Percentiles rank a stretch among this genome's conserved stretches.
Conservation (phyloP, 2,888 invertebrate species). For the Melieria crassipennis region DNA sequence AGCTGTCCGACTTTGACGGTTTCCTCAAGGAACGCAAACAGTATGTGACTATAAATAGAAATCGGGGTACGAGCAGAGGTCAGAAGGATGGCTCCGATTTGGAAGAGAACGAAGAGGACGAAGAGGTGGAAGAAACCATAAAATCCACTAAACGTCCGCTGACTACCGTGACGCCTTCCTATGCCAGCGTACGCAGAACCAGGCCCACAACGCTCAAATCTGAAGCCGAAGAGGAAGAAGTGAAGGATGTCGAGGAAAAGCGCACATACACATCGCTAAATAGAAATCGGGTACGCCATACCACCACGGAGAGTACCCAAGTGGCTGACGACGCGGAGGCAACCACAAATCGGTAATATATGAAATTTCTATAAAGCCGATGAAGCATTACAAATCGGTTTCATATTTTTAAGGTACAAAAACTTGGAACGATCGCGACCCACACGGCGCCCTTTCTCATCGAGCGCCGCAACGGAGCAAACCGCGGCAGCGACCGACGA, state of each 20-base stretch:
- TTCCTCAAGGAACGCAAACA: constrained; percentile 69
- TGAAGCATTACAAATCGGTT: neutral
- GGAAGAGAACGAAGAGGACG: constrained; percentile 42
- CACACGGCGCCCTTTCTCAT: constrained; percentile 46
- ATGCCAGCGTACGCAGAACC: constrained; percentile 77
- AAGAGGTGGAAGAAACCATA: constrained; percentile 34
- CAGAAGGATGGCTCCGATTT: constrained; percentile 59
- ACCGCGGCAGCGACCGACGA: constrained; percentile 45
- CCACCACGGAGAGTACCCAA: constrained; percentile 40
- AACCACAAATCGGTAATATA: constrained; percentile 51
- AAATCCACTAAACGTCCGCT: constrained; percentile 46
- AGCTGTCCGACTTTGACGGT: constrained; percentile 62
- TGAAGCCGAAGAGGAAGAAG: constrained; percentile 36
- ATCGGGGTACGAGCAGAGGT: constrained; percentile 65
- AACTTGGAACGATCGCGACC: constrained; percentile 60
- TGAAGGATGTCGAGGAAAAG: constrained; percentile 41
- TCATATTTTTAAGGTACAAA: constrained; percentile 54
- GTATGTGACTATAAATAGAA: constrained; percentile 75
- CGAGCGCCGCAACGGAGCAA: constrained; percentile 40
- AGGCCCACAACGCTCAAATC: constrained; percentile 68
- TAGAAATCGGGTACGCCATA: constrained; percentile 51
- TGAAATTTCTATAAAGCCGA: neutral
- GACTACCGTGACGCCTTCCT: constrained; percentile 69
- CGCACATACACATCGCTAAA: constrained; percentile 56
- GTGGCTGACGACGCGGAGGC: constrained; percentile 40